phyloP scores from a whole-genome alignment of 2,113 vertebrate species.

The Chlamydotis undulata region DNA sequence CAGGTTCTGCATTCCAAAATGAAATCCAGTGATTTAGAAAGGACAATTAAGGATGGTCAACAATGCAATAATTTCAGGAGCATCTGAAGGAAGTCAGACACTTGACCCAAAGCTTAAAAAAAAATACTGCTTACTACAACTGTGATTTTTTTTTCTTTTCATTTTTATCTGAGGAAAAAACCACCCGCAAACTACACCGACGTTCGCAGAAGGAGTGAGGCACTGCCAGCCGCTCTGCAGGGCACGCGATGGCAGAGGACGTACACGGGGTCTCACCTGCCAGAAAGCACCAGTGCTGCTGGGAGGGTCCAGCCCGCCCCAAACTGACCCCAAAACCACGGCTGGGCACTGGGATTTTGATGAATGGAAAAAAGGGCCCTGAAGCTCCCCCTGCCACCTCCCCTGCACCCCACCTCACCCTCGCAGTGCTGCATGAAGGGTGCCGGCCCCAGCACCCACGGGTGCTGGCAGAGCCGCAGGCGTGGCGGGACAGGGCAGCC shows the following conservation, averaged over 20 bases:
- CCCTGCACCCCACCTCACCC: neutral
- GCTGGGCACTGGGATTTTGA: rapidly evolving
- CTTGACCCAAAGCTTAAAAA: neutral
- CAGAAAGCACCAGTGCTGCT: neutral
- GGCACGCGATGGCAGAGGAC: neutral
- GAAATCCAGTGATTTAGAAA: neutral
- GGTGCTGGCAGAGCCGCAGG: neutral
- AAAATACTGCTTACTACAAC: neutral
- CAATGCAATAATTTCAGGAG: neutral
- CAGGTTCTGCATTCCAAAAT: neutral
- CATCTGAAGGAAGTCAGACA: neutral
- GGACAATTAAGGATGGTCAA: neutral
- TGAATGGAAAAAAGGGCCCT: neutral
- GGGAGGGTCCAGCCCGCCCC: neutral
- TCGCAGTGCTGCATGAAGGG: rapidly evolving
- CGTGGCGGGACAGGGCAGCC: neutral
- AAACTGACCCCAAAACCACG: neutral
- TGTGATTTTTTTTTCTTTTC: neutral
- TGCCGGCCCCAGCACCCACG: neutral
- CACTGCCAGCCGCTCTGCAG: neutral
- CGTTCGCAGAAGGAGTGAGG: rapidly evolving
- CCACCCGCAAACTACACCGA: neutral
- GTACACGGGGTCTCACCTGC: neutral
- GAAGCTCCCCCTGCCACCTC: neutral
- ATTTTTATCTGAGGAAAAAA: neutral